Evolutionary conservation across 2,888 invertebrate species (phyloP).

Genomic region (Lasioglossum malachurum): DNA sequence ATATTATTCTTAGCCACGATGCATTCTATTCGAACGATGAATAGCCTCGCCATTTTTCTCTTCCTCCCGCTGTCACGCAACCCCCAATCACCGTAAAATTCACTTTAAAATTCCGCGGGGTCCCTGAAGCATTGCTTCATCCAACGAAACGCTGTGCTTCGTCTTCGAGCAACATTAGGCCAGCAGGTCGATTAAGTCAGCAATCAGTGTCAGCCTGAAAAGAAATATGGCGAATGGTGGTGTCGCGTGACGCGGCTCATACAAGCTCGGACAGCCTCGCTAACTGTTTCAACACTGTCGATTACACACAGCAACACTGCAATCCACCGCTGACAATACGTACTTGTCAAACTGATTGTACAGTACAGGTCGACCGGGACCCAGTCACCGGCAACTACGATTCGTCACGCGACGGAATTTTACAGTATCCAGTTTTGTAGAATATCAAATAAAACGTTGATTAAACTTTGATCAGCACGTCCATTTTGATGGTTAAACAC

Average conservation of each 20-base stretch:
- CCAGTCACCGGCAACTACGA: too few relatives aligned
- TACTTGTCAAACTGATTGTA: not conserved
- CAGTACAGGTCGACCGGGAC: not conserved
- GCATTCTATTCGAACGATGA: too few relatives aligned
- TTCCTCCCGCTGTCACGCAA: too few relatives aligned
- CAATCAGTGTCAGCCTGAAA: not conserved
- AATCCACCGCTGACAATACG: not conserved
- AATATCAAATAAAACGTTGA: not conserved
- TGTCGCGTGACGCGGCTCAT: not conserved
- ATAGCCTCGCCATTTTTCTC: too few relatives aligned
- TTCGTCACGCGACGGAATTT: too few relatives aligned
- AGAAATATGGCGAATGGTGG: constrained; percentile 1
- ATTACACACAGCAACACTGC: not conserved
- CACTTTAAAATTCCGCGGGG: not conserved
- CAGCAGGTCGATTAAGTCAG: not conserved
- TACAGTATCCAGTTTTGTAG: not conserved
- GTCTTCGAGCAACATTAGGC: not conserved
- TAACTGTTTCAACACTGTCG: constrained; percentile 5
- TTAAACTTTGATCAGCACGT: not conserved
- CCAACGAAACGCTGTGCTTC: not conserved
- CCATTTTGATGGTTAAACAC: not conserved
- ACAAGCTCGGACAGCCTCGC: not conserved
- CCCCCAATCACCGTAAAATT: not conserved
- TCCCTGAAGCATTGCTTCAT: not conserved
- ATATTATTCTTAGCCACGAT: too few relatives aligned